Percentiles rank a stretch among this genome's conserved stretches.
phyloP scores from a whole-genome alignment of 2,797 vertebrate species.

The Astyanax mexicanus region DNA sequence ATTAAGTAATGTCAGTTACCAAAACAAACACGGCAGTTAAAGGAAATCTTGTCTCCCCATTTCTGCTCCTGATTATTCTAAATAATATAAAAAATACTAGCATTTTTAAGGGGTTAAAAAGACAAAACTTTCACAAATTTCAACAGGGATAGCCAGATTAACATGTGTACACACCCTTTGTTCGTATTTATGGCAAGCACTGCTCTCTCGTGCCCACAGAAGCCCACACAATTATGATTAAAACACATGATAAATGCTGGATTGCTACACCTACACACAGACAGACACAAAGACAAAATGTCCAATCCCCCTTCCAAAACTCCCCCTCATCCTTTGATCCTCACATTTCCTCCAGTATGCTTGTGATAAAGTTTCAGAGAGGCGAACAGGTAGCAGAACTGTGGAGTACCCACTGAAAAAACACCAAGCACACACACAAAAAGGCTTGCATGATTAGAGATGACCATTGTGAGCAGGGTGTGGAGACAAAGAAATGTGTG shows the following conservation, averaged over 20 bases:
- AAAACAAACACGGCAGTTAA: too few relatives aligned
- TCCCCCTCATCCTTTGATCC: background rate
- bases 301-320: conserved; percentile 25
- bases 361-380: conserved; percentile 48
- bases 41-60: too few relatives aligned
- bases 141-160: background rate
- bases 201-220: background rate
- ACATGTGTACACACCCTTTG: background rate
- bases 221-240: background rate
- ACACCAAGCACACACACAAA: conserved; percentile 18
- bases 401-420: conserved; percentile 57
- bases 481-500: conserved; percentile 8
- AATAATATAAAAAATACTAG: too few relatives aligned
- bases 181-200: background rate
- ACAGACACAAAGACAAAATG: conserved; percentile 28
- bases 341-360: conserved; percentile 27
- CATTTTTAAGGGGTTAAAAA: too few relatives aligned
- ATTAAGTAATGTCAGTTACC: too few relatives aligned
- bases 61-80: too few relatives aligned
- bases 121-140: too few relatives aligned
- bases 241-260: background rate
- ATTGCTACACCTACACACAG: conserved; percentile 4
- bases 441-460: conserved; percentile 49
- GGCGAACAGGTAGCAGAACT: conserved; percentile 46
- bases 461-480: conserved; percentile 51